Percentiles rank a stretch among this genome's conserved stretches.
Conservation (phyloP, 2,888 invertebrate species). For the Tetrapedia diversipes region DNA sequence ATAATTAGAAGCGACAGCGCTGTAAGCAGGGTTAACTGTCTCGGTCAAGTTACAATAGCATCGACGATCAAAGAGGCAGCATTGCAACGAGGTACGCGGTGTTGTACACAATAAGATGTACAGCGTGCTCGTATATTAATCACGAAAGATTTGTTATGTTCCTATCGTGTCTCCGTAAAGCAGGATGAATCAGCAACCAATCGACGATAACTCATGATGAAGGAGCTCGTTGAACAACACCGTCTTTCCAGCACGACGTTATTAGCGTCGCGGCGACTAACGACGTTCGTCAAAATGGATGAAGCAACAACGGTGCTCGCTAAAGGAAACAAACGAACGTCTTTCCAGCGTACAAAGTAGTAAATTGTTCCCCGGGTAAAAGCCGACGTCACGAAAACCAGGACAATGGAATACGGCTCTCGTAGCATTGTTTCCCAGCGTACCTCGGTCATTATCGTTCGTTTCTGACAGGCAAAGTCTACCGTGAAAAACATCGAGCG, state of each 20-base stretch:
- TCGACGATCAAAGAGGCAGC: too few relatives aligned
- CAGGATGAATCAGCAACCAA: not conserved
- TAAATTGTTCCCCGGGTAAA: constrained; percentile 30
- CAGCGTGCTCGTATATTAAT: not conserved
- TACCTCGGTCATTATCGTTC: constrained; percentile 42
- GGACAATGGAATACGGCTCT: constrained; percentile 33
- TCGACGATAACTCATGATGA: constrained; percentile 7
- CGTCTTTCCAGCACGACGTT: not conserved
- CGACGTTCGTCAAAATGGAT: constrained; percentile 28
- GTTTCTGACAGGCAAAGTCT: constrained; percentile 4
- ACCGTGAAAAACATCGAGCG: constrained; percentile 24
- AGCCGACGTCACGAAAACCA: constrained; percentile 30
- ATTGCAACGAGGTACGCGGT: too few relatives aligned
- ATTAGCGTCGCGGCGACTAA: constrained; percentile 24
- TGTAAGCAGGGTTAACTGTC: too few relatives aligned
- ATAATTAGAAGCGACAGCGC: too few relatives aligned
- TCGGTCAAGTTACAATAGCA: too few relatives aligned
- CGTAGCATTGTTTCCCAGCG: constrained; percentile 40
- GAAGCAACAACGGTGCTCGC: constrained; percentile 16
- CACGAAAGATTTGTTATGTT: not conserved
- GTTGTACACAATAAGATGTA: too few relatives aligned
- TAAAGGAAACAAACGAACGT: constrained; percentile 31
- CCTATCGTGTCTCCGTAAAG: not conserved
- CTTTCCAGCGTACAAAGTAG: constrained; percentile 28
- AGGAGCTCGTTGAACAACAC: constrained; percentile 1